A percentile compares a stretch with the other conserved stretches of the same genome.
Conservation (phyloP, 2,113 vertebrate species). For the Eudyptes chrysolophus region DNA sequence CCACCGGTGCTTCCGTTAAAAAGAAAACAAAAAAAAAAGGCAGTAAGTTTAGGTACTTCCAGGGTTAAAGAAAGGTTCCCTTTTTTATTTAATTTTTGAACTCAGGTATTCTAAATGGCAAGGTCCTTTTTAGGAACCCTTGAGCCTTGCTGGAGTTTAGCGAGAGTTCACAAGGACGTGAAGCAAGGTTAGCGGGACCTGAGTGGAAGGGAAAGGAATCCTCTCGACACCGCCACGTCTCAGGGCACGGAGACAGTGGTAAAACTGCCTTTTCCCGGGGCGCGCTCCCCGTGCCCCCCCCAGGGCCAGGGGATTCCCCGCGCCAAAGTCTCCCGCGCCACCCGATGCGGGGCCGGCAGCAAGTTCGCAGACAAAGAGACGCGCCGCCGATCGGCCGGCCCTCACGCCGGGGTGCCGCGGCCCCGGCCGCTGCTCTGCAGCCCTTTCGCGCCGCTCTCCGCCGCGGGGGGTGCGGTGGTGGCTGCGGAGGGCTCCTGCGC, state of each 20-base stretch:
- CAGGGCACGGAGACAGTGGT: accelerated
- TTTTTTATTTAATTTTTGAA: background rate
- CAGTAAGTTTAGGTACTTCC: background rate
- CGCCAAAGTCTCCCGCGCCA: background rate
- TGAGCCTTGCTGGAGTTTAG: background rate
- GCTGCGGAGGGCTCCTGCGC: background rate
- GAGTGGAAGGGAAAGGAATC: background rate
- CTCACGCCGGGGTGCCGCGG: background rate
- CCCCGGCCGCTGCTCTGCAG: background rate
- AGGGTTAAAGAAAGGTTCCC: background rate
- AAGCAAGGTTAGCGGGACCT: background rate
- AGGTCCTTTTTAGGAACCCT: background rate
- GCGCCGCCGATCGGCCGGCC: background rate
- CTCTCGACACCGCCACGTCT: accelerated
- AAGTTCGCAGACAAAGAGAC: background rate
- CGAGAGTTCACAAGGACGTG: background rate
- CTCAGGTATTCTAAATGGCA: background rate
- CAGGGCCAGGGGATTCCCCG: background rate
- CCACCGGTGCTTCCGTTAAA: background rate
- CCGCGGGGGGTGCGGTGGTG: too few species aligned
- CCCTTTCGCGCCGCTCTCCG: background rate
- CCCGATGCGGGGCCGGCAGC: background rate
- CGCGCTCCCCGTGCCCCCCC: background rate
- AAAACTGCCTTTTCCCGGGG: too few species aligned
- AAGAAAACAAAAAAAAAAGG: background rate